phyloP scores from a whole-genome alignment of 2,888 invertebrate genomes.

The Nymphalis polychloros region DNA sequence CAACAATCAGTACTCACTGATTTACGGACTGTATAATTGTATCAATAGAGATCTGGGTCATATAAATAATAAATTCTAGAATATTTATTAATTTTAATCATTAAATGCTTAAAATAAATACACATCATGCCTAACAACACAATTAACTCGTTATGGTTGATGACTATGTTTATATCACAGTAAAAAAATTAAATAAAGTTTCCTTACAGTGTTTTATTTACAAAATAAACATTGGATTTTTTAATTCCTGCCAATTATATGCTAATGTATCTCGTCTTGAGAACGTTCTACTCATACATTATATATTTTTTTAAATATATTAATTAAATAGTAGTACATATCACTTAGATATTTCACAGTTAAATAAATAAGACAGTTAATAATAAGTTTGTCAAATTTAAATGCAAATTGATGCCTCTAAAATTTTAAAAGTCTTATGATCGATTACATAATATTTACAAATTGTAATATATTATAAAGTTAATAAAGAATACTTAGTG shows the following conservation, averaged over 20 bases:
- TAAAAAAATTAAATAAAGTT: constrained; percentile 26
- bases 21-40: too few species aligned
- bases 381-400: constrained; percentile 7
- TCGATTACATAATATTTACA: constrained; percentile 4
- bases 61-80: neutral
- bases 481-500: neutral
- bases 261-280: neutral
- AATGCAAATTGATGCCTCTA: constrained; percentile 3
- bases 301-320: neutral
- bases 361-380: neutral
- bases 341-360: neutral
- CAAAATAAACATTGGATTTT: constrained; percentile 3
- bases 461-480: neutral
- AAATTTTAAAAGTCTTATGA: neutral
- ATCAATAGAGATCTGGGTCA: neutral
- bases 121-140: constrained; percentile 6
- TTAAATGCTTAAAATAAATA: constrained; percentile 28
- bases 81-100: constrained; percentile 7
- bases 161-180: constrained; percentile 38
- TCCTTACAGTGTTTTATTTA: constrained; percentile 12
- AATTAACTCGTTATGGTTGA: constrained; percentile 5
- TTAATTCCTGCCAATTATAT: neutral
- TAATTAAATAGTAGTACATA: neutral
- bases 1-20: too few species aligned
- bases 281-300: neutral